phyloP scores from a whole-genome alignment of 2,797 vertebrate genomes.

The Lacerta bilineata region DNA sequence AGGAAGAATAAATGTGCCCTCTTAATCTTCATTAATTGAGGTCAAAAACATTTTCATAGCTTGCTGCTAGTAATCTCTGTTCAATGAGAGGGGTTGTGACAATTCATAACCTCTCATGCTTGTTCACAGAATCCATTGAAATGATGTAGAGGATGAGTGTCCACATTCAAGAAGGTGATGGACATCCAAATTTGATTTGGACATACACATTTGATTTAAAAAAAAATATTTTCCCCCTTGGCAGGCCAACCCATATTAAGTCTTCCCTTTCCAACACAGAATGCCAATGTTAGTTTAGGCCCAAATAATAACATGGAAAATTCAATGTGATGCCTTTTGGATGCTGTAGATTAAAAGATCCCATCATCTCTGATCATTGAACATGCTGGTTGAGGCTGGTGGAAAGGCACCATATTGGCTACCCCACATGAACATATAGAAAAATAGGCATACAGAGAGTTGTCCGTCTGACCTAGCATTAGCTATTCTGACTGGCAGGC shows the following conservation, averaged over 20 bases:
- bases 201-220: neutral
- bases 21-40: neutral
- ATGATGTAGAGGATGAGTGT: neutral
- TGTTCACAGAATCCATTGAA: neutral
- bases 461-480: neutral
- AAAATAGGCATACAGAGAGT: neutral
- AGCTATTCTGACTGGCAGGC: neutral
- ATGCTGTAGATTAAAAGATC: no score
- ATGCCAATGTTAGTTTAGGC: neutral
- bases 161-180: neutral
- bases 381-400: no score
- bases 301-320: neutral
- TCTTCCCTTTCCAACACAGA: neutral
- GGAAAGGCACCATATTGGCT: no score
- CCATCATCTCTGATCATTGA: no score
- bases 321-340: no score
- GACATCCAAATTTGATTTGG: neutral
- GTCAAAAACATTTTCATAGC: neutral
- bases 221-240: neutral
- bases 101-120: rapidly evolving
- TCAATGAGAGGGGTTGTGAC: neutral
- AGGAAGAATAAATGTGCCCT: neutral
- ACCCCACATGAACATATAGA: neutral
- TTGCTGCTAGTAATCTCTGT: neutral
- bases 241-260: neutral